Evolutionary conservation across 2,888 invertebrate species (phyloP).

Genomic region (Allolobophora icterica): DNA sequence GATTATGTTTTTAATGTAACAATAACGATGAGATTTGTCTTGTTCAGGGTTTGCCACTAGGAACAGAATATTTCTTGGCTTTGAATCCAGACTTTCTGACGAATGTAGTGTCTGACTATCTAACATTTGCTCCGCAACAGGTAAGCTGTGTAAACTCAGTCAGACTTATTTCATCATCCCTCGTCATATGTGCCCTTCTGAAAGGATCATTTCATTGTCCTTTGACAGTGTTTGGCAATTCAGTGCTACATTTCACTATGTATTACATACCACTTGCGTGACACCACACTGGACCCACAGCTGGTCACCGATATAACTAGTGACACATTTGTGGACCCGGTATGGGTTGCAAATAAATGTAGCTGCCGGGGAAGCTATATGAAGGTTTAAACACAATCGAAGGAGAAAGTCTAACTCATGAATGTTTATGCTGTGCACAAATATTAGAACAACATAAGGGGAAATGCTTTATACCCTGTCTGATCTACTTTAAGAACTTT

Average conservation of each 20-base stretch:
- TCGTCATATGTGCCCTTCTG: neutral
- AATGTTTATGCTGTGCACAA: neutral
- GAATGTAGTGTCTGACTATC: constrained; percentile 78
- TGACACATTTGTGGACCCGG: neutral
- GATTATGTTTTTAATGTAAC: neutral
- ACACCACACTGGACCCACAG: neutral
- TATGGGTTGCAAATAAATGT: neutral
- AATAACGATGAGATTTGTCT: neutral
- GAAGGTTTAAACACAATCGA: neutral
- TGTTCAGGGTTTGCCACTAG: constrained; percentile 73
- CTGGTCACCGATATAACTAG: neutral
- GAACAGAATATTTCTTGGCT: constrained; percentile 76
- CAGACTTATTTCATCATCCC: neutral
- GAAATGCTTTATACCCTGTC: neutral
- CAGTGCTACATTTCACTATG: neutral
- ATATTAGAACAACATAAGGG: neutral
- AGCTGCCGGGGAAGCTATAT: neutral
- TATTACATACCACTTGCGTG: neutral
- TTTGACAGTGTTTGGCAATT: neutral
- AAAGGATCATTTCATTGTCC: neutral
- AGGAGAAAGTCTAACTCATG: neutral
- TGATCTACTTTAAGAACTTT: neutral
- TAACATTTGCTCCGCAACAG: constrained; percentile 72
- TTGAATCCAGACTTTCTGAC: constrained; percentile 87
- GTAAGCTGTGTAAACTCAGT: constrained; percentile 50